These are phyloP conservation scores for Crenuchus spilurus DNA, from an alignment of 2,797 vertebrate species.

Conservation along the genomic window DNA sequence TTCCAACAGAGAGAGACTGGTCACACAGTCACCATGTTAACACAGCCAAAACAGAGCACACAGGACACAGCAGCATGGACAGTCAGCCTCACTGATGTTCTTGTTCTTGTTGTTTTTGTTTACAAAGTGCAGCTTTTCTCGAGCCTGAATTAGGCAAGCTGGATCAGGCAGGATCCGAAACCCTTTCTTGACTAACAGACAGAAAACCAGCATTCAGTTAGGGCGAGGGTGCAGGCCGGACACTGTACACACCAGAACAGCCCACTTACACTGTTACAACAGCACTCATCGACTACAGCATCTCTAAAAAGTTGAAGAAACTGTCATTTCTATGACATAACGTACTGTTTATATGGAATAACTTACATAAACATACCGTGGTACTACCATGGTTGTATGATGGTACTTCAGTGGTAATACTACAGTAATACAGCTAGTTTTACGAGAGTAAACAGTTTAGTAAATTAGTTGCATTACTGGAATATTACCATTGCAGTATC, in stretches of 20 bases:
- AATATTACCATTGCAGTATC: too few species aligned
- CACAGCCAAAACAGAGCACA: constrained; percentile 53
- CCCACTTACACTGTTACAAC: too few species aligned
- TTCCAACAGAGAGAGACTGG: constrained; percentile 78
- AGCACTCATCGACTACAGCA: too few species aligned
- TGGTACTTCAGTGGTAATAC: too few species aligned
- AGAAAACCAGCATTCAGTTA: constrained; percentile 66
- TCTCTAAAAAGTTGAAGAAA: too few species aligned
- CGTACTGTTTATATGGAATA: too few species aligned
- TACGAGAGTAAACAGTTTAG: too few species aligned
- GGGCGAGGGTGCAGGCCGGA: constrained; percentile 36
- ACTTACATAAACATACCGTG: too few species aligned
- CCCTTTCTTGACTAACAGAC: constrained; percentile 84
- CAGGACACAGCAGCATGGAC: constrained; percentile 64
- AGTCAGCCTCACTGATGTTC: constrained; percentile 44
- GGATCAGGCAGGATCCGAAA: constrained; percentile 82
- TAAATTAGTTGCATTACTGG: too few species aligned
- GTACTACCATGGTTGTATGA: too few species aligned
- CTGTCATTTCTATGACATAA: too few species aligned
- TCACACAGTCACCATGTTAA: constrained; percentile 49
- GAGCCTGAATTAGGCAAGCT: constrained; percentile 63
- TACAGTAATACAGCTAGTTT: too few species aligned
- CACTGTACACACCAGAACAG: constrained; percentile 29
- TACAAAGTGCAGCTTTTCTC: constrained; percentile 67
- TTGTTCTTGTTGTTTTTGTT: constrained; percentile 47